Conservation (phyloP, 2,113 vertebrate genomes). For the Leucoraja erinaceus region DNA sequence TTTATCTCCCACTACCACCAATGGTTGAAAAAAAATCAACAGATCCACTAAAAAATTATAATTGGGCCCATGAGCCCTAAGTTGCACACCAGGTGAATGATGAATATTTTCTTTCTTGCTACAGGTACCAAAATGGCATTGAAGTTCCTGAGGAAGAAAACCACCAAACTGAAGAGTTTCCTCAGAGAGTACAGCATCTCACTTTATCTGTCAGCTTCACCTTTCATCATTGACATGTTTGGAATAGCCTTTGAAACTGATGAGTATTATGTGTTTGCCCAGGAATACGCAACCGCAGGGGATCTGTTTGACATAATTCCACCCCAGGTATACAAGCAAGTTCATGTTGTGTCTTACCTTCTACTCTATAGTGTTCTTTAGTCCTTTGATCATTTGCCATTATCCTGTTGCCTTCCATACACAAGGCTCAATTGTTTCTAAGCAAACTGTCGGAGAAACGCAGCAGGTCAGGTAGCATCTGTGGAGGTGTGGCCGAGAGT, state of each 20-base stretch:
- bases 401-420: not conserved
- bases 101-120: not conserved
- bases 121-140: slow-evolving; percentile 72
- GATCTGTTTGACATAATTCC: slow-evolving; percentile 77
- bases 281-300: slow-evolving; percentile 70
- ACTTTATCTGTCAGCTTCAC: slow-evolving; percentile 67
- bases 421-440: not conserved
- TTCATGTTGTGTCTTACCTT: not conserved
- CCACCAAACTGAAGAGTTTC: slow-evolving; percentile 72
- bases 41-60: not conserved
- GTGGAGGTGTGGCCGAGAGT: too few species aligned
- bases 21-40: not conserved
- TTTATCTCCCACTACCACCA: not conserved
- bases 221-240: slow-evolving; percentile 75
- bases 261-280: slow-evolving; percentile 71
- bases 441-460: too few species aligned
- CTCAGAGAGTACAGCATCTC: slow-evolving; percentile 73
- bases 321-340: slow-evolving; percentile 61
- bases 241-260: slow-evolving; percentile 71
- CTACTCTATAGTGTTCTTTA: not conserved
- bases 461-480: too few species aligned
- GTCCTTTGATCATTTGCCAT: not conserved
- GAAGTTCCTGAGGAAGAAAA: slow-evolving; percentile 75
- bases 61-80: too few species aligned
- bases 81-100: not conserved